These are phyloP conservation scores for Limnephilus rhombicus DNA, from an alignment of 2,888 invertebrate genomes.

Conservation along the genomic window DNA sequence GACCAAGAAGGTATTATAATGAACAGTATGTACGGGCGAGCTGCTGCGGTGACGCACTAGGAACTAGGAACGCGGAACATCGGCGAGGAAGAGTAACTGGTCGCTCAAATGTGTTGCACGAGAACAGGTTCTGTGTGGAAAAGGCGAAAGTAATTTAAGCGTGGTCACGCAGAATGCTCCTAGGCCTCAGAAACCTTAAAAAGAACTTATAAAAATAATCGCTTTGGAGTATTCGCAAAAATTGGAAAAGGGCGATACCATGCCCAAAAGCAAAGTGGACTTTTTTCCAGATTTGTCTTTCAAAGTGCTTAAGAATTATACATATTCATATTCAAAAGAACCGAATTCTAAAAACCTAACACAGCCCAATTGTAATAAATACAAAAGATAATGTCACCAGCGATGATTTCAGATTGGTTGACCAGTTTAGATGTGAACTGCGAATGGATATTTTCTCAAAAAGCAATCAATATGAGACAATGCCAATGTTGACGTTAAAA, in stretches of 20 bases:
- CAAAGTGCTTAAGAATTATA: no score
- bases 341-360: no score
- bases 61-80: slow-evolving; percentile 6
- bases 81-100: not conserved
- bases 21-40: not conserved
- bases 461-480: no score
- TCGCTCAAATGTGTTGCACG: not conserved
- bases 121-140: not conserved
- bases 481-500: no score
- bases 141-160: slow-evolving; percentile 5
- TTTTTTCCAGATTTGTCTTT: no score
- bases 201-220: not conserved
- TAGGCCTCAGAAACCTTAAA: not conserved
- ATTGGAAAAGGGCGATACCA: not conserved
- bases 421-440: no score
- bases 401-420: no score
- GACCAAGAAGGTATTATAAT: not conserved
- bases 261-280: no score
- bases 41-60: not conserved
- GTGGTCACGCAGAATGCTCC: not conserved
- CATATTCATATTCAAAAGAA: no score
- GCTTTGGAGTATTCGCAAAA: not conserved
- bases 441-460: no score
- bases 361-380: no score
- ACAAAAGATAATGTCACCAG: no score